Base-by-base conservation (phyloP, 2,888 invertebrate species). In the Achlya flavicornis region DNA sequence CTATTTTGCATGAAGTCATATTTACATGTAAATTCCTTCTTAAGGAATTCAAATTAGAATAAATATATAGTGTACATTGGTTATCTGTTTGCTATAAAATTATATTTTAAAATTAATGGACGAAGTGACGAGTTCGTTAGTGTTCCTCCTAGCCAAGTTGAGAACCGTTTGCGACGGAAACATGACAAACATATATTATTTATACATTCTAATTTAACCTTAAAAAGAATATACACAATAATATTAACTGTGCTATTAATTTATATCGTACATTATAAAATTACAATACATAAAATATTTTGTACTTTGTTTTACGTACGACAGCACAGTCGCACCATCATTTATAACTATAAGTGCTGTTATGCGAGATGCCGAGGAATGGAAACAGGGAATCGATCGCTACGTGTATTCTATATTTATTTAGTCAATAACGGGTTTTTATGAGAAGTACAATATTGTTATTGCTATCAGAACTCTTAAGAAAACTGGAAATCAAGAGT, bases 391-490 rank as follows among this genome's bases (percentile, higher is more conserved):
- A 61, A 58, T 53, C 48, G 48, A 48, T 48, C 48, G 48, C 48
- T 48, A 61, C 41, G 43, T 61, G 41, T 62, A 64, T 71, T 73
- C 76, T 77, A 75, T 78, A 74, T 77, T 71, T 68, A 66, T 63
- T 61, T 48, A 65, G 43, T 63, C 58, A 61, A 61, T 12, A 63
- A 59, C 71, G 70, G 77, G 78, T 77, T 74, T 38, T 48, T 83
- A 90, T 91, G 93, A 93, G 93, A 93, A 92, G 93, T 93, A 93
- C 92, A 92, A 93, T 93, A 93, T 91, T 81, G 90, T 92, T 88
- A 88, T 84, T 88, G 87, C 80, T 67, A 67, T 66, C 67, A 60
- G 65, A 67, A 53, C 19, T 19, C 53, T 53, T 66, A 63, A 64
- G 61, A 64, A 41, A 62, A 63, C 48, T 57, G 62, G 26, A 43